Evolutionary conservation across 2,113 vertebrate genomes (phyloP).

Genomic region (Fregetta grallaria): DNA sequence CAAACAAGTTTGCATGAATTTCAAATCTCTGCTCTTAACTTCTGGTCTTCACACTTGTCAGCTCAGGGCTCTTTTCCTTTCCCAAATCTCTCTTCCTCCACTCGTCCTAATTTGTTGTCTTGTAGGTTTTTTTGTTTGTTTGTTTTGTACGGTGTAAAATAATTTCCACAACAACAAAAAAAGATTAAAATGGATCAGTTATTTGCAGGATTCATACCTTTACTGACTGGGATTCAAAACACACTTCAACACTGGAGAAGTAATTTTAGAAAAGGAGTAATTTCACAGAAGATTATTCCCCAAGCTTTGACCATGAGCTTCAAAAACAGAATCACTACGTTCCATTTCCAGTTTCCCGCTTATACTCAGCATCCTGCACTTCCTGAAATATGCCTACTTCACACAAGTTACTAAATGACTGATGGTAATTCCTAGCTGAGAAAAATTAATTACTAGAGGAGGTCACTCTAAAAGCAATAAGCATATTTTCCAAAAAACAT

Average conservation of each 20-base stretch:
- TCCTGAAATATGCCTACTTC: not conserved
- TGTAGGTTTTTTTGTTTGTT: not conserved
- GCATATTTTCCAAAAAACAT: not conserved
- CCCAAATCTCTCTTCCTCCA: not conserved
- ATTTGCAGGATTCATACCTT: not conserved
- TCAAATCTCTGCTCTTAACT: not conserved
- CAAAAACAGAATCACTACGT: not conserved
- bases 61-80: not conserved
- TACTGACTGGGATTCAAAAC: not conserved
- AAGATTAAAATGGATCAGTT: not conserved
- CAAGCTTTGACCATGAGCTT: not conserved
- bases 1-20: not conserved
- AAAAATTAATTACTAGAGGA: not conserved
- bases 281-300: not conserved
- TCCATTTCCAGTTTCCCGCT: not conserved
- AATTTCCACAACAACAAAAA: not conserved
- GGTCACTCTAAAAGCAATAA: not conserved
- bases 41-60: not conserved
- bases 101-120: not conserved
- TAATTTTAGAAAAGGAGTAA: not conserved
- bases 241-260: not conserved
- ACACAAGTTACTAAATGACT: not conserved
- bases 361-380: not conserved
- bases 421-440: not conserved
- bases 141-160: not conserved